Conservation (phyloP, 1,140 invertebrate species). For the Brachionus sp. region DNA sequence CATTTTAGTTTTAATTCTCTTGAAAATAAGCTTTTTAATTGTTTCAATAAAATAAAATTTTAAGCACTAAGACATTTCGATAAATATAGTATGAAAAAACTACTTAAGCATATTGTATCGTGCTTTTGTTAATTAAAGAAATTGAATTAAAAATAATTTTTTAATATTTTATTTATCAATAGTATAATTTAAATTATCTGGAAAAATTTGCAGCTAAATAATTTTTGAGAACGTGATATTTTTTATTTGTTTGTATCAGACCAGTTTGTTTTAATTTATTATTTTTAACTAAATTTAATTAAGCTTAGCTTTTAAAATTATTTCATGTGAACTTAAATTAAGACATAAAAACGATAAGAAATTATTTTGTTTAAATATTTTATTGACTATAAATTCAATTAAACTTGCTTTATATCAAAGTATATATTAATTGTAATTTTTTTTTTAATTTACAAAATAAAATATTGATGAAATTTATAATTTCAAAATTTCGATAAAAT, state of each 20-base stretch:
- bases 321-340: not conserved
- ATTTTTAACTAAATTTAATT: not conserved
- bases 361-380: too few relatives aligned
- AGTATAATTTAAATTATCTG: not conserved
- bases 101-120: not conserved
- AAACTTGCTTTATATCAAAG: too few relatives aligned
- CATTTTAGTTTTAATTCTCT: not conserved
- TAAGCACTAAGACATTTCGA: not conserved
- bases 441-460: too few relatives aligned
- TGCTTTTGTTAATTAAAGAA: slow-evolving; percentile 17
- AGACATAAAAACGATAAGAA: too few relatives aligned
- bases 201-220: not conserved
- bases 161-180: not conserved
- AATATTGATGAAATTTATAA: not conserved
- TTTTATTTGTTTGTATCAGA: not conserved
- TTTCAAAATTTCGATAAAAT: too few relatives aligned
- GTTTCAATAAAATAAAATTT: not conserved
- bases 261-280: not conserved
- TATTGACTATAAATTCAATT: too few relatives aligned
- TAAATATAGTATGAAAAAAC: not conserved
- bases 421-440: too few relatives aligned
- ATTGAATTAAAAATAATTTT: not conserved
- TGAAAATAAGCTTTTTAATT: not conserved
- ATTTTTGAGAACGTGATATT: not conserved
- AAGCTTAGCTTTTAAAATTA: not conserved